Percentiles rank a stretch among this genome's conserved stretches.
phyloP scores from a whole-genome alignment of 2,888 invertebrate species.

The Podabrus alpinus region DNA sequence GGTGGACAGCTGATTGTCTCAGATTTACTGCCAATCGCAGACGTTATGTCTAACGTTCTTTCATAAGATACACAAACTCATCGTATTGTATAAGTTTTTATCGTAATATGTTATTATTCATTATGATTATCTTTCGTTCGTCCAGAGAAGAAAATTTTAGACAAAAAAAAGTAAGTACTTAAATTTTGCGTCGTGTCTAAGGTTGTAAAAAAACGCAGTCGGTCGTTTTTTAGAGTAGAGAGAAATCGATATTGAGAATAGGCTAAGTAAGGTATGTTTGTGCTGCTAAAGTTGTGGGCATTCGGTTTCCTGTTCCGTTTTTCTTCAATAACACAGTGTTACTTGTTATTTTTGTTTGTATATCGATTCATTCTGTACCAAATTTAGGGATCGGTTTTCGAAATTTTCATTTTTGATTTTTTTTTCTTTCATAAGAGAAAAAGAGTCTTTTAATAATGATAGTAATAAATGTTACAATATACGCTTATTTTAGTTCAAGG shows the following conservation, averaged over 20 bases:
- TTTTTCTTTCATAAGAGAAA: background rate
- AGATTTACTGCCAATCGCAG: conserved; percentile 35
- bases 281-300: conserved; percentile 40
- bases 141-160: conserved; percentile 43
- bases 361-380: conserved; percentile 4
- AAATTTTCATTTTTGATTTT: background rate
- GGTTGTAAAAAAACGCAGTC: conserved; percentile 43
- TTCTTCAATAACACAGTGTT: conserved; percentile 9
- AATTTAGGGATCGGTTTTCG: background rate
- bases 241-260: conserved; percentile 44
- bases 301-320: conserved; percentile 20
- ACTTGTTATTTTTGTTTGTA: background rate
- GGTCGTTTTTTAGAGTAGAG: conserved; percentile 44
- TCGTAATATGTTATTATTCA: conserved; percentile 25
- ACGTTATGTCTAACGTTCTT: conserved; percentile 25
- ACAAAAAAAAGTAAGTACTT: conserved; percentile 45
- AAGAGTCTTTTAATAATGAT: conserved; percentile 3
- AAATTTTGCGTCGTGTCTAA: conserved; percentile 41
- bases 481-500: conserved; percentile 21
- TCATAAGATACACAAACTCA: conserved; percentile 20
- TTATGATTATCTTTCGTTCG: conserved; percentile 42
- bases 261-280: conserved; percentile 47
- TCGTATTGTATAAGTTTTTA: conserved; percentile 20
- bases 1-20: conserved; percentile 41
- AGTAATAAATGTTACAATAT: conserved; percentile 14